phyloP scores from a whole-genome alignment of 2,888 invertebrate genomes.

The Hybos culiciformis region DNA sequence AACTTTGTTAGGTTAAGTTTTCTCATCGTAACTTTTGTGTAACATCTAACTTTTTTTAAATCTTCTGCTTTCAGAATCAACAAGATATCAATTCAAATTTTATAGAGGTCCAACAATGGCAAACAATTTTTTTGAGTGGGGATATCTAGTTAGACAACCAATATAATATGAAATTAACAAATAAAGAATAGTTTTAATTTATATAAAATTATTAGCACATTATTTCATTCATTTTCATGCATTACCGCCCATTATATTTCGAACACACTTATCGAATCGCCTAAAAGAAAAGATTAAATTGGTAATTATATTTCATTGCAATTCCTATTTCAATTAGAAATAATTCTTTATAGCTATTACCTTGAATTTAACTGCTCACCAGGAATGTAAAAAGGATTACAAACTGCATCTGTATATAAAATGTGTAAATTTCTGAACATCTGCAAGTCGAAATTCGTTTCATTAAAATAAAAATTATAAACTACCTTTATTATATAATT shows the following conservation, averaged over 20 bases:
- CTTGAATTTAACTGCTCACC: slow-evolving; percentile 77
- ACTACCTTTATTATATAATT: background rate
- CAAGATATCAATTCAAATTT: too few species aligned
- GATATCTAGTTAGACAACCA: too few species aligned
- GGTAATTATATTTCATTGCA: background rate
- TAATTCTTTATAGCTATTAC: slow-evolving; percentile 40
- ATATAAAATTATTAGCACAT: too few species aligned
- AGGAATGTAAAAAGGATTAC: slow-evolving; percentile 93
- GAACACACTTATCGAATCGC: slow-evolving; percentile 52
- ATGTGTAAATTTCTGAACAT: slow-evolving; percentile 83
- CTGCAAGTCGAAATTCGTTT: slow-evolving; percentile 31
- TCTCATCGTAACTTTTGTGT: too few species aligned
- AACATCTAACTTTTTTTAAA: too few species aligned
- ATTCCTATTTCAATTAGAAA: background rate
- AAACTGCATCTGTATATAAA: slow-evolving; percentile 85
- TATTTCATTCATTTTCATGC: background rate
- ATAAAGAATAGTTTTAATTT: too few species aligned
- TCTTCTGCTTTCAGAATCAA: too few species aligned
- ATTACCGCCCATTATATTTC: slow-evolving; percentile 38
- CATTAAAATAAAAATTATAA: background rate
- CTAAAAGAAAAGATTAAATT: slow-evolving; percentile 35
- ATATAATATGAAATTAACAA: too few species aligned
- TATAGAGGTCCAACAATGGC: too few species aligned
- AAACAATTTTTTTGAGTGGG: too few species aligned
- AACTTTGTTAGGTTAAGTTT: too few species aligned